These are phyloP conservation scores for Periophthalmus modestus DNA, from an alignment of 2,113 vertebrate genomes.

Conservation along the genomic window DNA sequence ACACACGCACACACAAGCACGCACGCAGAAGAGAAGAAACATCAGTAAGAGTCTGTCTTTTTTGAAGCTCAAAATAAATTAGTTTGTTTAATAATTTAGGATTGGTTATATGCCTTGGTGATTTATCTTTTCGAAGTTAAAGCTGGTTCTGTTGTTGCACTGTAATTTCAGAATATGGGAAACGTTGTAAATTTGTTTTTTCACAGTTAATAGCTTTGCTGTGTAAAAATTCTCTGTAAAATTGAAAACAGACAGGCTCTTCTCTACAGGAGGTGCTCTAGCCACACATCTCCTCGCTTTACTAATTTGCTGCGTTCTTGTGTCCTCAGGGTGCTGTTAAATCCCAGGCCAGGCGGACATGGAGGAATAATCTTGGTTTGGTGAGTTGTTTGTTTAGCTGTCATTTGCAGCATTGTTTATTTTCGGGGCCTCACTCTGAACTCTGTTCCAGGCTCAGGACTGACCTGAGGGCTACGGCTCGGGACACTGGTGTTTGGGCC, in stretches of 20 bases:
- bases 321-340: constrained; percentile 42
- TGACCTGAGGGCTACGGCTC: constrained; percentile 41
- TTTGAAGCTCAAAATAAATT: constrained; percentile 9
- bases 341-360: constrained; percentile 35
- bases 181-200: constrained; percentile 18
- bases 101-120: not conserved
- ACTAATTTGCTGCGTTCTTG: constrained; percentile 34
- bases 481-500: constrained; percentile 45
- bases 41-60: not conserved
- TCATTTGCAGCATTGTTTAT: constrained; percentile 1
- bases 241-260: constrained; percentile 23
- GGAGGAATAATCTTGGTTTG: constrained; percentile 51
- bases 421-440: constrained; percentile 6
- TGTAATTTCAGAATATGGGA: constrained; percentile 5
- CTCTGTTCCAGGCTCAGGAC: constrained; percentile 56
- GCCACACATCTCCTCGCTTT: constrained; percentile 12
- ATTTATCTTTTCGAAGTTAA: constrained; percentile 5
- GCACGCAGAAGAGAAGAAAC: not conserved
- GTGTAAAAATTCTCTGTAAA: constrained; percentile 22
- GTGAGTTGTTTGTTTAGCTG: constrained; percentile 41
- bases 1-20: not conserved
- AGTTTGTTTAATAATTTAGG: constrained; percentile 5
- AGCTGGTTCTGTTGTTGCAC: not conserved
- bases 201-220: not conserved
- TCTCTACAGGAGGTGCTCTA: constrained; percentile 21